These are phyloP conservation scores for Pecten maximus DNA, from an alignment of 2,888 invertebrate species.

Conservation along the genomic window DNA sequence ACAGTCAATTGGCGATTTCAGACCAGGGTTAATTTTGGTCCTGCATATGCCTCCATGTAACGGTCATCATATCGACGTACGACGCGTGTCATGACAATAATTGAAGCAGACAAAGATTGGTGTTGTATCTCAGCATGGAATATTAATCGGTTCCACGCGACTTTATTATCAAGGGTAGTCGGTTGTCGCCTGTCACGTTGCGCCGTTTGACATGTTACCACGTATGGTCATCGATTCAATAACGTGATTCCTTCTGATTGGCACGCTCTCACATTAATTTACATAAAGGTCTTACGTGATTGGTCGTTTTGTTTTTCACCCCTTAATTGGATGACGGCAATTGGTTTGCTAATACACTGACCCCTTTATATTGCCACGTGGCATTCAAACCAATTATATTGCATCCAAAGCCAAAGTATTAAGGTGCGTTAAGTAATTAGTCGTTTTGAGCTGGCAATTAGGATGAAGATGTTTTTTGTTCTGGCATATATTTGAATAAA, in stretches of 20 bases:
- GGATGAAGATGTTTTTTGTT: too few species aligned
- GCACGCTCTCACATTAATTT: too few species aligned
- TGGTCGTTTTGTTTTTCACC: background rate
- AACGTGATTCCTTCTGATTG: background rate
- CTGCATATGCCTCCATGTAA: background rate
- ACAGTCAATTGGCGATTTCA: background rate
- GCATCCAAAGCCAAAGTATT: too few species aligned
- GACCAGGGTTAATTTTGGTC: background rate
- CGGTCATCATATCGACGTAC: background rate
- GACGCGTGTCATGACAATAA: background rate
- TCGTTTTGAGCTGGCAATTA: too few species aligned
- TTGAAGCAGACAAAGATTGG: background rate
- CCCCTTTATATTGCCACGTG: too few species aligned
- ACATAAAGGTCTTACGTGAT: too few species aligned
- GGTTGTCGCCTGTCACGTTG: background rate
- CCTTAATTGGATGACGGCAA: background rate
- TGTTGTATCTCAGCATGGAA: background rate
- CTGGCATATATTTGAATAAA: too few species aligned
- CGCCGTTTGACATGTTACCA: too few species aligned
- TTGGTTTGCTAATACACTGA: background rate
- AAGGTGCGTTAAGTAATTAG: too few species aligned
- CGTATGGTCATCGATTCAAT: background rate
- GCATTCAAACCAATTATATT: too few species aligned
- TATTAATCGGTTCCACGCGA: background rate
- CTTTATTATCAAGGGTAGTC: background rate